A percentile compares a stretch with the other conserved stretches of the same genome.
Conservation (phyloP, 2,797 vertebrate genomes). For the Ciconia nigra region DNA sequence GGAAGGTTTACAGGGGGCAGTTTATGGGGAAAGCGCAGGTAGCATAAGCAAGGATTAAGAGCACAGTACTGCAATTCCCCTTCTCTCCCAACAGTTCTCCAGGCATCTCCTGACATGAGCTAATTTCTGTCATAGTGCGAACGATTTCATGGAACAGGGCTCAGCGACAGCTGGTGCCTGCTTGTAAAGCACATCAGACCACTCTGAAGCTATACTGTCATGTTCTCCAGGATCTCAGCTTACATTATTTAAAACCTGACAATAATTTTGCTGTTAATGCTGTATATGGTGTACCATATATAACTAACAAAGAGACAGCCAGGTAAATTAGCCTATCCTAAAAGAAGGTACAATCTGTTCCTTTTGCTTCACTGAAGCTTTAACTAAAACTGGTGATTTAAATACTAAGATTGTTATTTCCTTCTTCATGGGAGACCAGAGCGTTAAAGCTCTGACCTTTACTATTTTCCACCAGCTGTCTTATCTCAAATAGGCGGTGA, state of each 20-base stretch:
- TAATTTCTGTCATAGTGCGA: background rate
- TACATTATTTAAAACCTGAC: background rate
- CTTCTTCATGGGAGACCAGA: background rate
- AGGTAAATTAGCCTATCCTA: background rate
- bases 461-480: slow-evolving; percentile 4
- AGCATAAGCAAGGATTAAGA: background rate
- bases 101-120: background rate
- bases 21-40: background rate
- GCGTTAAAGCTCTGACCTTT: background rate
- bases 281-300: background rate
- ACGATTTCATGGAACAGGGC: background rate
- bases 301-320: background rate
- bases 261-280: background rate
- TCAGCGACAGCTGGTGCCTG: background rate
- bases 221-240: background rate
- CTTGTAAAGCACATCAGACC: background rate
- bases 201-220: background rate
- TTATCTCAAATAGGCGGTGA: background rate
- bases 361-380: background rate
- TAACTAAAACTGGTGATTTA: background rate
- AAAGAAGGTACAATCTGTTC: background rate
- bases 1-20: background rate
- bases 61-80: background rate
- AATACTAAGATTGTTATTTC: background rate
- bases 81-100: background rate